Percentiles rank a stretch among this genome's conserved stretches.
These are phyloP conservation scores for Paralvinella palmiformis DNA, from an alignment of 1,140 invertebrate species.

Conservation along the genomic window DNA sequence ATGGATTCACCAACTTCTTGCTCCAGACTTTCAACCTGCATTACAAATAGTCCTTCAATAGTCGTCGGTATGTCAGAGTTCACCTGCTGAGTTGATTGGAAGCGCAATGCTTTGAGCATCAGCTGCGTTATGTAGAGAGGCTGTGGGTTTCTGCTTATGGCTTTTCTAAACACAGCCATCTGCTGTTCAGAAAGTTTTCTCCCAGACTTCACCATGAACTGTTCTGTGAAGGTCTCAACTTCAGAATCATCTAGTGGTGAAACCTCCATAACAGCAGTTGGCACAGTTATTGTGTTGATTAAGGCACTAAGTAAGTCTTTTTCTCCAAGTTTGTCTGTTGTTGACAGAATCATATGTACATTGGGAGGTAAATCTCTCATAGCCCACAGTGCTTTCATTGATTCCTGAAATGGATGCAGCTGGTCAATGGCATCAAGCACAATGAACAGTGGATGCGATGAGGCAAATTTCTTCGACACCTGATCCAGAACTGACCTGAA, in stretches of 20 bases:
- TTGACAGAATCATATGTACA: conserved; percentile 64
- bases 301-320: conserved; percentile 35
- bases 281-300: neutral
- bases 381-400: conserved; percentile 37
- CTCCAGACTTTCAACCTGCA: neutral
- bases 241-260: neutral
- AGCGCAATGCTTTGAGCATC: conserved; percentile 30
- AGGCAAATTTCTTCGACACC: conserved; percentile 12
- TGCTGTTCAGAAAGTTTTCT: conserved; percentile 4
- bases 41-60: neutral
- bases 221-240: neutral
- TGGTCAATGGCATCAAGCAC: conserved; percentile 48
- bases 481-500: neutral
- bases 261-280: neutral
- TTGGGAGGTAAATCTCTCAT: conserved; percentile 33
- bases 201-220: neutral
- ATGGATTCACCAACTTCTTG: neutral
- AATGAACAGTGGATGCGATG: conserved; percentile 31
- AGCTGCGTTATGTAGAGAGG: conserved; percentile 40
- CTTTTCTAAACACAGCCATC: neutral
- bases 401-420: conserved; percentile 30
- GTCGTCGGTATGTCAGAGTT: neutral
- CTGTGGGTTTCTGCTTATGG: neutral
- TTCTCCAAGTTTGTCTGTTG: conserved; percentile 31
- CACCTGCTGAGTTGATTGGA: neutral